These are phyloP conservation scores for Budorcas taxicolor DNA, from an alignment of 2,113 vertebrate genomes.

Conservation along the genomic window DNA sequence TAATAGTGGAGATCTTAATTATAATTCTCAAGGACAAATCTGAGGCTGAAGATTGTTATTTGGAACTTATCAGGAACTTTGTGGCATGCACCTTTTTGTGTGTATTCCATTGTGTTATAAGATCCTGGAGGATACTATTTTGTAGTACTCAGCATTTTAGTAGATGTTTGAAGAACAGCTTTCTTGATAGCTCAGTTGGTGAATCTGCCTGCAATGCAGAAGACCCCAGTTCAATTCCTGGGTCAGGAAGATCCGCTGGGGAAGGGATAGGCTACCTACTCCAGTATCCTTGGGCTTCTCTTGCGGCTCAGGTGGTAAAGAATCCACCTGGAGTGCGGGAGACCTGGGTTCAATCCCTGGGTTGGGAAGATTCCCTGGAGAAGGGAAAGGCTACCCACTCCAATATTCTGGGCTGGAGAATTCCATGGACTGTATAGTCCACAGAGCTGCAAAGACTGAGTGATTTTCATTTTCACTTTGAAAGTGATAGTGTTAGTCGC, in stretches of 20 bases:
- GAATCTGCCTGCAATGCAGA: neutral
- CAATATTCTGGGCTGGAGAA: neutral
- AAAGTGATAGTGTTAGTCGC: neutral
- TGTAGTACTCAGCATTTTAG: neutral
- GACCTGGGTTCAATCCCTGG: neutral
- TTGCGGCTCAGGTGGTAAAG: fast-evolving
- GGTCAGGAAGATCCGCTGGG: neutral
- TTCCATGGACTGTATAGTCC: neutral
- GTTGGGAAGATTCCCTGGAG: neutral
- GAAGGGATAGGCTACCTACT: neutral
- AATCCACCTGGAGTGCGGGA: neutral
- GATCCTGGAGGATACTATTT: neutral
- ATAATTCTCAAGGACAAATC: neutral
- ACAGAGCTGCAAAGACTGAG: neutral
- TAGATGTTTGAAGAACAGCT: neutral
- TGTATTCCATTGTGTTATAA: neutral
- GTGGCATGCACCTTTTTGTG: neutral
- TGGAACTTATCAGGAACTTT: neutral
- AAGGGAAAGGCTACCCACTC: neutral
- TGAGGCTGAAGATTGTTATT: neutral
- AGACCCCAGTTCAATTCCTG: neutral
- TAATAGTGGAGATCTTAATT: neutral
- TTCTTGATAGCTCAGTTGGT: neutral
- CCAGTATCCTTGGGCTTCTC: neutral
- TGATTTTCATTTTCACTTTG: neutral